Conservation (phyloP, 2,113 vertebrate species). For the Sturnira hondurensis region DNA sequence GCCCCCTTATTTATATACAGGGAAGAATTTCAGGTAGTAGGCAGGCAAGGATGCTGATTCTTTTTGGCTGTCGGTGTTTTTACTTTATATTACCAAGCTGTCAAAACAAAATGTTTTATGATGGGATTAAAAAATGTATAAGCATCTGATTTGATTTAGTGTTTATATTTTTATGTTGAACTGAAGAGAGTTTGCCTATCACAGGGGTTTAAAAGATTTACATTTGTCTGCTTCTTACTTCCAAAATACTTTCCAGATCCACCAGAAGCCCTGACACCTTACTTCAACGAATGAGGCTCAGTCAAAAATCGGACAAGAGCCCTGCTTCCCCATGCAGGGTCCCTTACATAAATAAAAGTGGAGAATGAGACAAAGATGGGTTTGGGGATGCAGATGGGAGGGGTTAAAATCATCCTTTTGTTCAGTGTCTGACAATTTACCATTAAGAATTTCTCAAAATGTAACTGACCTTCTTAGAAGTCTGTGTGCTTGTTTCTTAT, state of each 20-base stretch:
- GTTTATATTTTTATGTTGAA: conserved; percentile 76
- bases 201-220: conserved; percentile 71
- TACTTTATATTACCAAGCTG: conserved; percentile 76
- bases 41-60: conserved; percentile 76
- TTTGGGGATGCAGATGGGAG: background rate
- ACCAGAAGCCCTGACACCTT: background rate
- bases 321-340: background rate
- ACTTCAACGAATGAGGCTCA: background rate
- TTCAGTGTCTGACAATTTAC: background rate
- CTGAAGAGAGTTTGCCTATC: conserved; percentile 69
- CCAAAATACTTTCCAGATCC: conserved; percentile 41
- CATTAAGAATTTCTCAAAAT: background rate
- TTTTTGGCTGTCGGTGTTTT: conserved; percentile 76
- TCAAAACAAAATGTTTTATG: conserved; percentile 79
- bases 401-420: conserved; percentile 12
- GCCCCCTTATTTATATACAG: conserved; percentile 76
- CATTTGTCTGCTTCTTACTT: conserved; percentile 66
- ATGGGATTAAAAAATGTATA: conserved; percentile 74
- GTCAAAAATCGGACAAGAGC: background rate
- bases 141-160: conserved; percentile 76
- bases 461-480: background rate
- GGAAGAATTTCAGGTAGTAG: conserved; percentile 75
- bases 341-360: background rate
- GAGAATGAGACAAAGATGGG: background rate
- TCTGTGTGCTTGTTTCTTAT: background rate